Conservation (phyloP, 1,140 invertebrate species). For the Antheraea mylitta region DNA sequence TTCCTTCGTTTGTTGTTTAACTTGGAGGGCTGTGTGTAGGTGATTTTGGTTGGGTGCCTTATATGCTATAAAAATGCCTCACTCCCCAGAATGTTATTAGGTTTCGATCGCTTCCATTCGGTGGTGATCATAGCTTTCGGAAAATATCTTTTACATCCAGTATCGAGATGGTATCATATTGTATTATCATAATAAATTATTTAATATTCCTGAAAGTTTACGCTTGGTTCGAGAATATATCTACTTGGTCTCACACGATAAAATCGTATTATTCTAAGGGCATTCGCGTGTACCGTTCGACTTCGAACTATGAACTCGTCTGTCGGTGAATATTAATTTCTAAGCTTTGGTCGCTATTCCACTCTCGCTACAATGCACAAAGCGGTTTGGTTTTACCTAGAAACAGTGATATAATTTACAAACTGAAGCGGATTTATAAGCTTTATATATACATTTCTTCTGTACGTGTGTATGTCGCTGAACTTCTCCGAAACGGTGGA, state of each 20-base stretch:
- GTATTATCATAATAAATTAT: neutral
- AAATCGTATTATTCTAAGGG: conserved; percentile 11
- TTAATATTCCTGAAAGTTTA: neutral
- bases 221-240: neutral
- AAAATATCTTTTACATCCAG: too few species aligned
- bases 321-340: conserved; percentile 13
- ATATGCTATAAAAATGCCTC: too few species aligned
- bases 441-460: too few species aligned
- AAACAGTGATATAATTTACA: neutral
- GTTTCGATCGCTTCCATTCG: too few species aligned
- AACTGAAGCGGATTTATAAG: conserved; percentile 2
- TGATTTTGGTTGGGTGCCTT: too few species aligned
- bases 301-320: conserved; percentile 2
- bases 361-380: conserved; percentile 7
- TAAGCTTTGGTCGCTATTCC: conserved; percentile 8
- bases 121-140: too few species aligned
- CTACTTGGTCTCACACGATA: neutral
- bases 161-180: neutral
- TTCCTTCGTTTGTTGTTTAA: too few species aligned
- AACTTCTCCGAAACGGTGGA: neutral
- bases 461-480: too few species aligned
- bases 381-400: conserved; percentile 9
- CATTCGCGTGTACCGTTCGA: conserved; percentile 4
- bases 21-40: too few species aligned
- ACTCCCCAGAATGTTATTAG: too few species aligned